Evolutionary conservation across 2,113 vertebrate species (phyloP).

Genomic region (Trematomus loennbergii): DNA sequence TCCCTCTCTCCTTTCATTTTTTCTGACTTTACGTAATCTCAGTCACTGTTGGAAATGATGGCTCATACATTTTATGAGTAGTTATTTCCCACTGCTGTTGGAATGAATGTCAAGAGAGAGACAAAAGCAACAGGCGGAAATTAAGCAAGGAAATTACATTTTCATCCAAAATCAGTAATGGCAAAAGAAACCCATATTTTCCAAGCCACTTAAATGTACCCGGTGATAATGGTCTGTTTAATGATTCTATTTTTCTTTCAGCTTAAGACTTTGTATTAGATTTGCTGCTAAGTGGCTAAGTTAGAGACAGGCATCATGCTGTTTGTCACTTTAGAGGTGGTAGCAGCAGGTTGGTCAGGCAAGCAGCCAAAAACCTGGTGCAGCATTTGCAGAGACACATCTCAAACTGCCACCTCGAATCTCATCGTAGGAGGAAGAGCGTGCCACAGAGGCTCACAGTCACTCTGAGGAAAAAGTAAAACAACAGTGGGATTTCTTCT

Average conservation of each 20-base stretch:
- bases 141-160: background rate
- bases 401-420: constrained; percentile 26
- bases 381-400: constrained; percentile 18
- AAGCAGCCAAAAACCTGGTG: constrained; percentile 21
- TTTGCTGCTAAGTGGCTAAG: background rate
- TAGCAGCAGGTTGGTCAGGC: background rate
- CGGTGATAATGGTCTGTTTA: background rate
- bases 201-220: background rate
- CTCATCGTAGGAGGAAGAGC: constrained; percentile 21
- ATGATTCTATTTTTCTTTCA: no score
- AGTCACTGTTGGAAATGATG: background rate
- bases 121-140: background rate
- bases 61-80: background rate
- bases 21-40: background rate
- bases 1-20: background rate
- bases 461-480: constrained; percentile 4
- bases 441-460: constrained; percentile 12
- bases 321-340: background rate
- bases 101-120: no score
- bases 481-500: constrained; percentile 20
- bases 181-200: background rate
- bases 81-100: background rate
- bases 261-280: no score
- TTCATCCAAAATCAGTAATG: no score
- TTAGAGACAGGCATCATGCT: constrained; percentile 4